Percentiles rank a stretch among this genome's conserved stretches.
Conservation (phyloP, 1,140 invertebrate species). For the Ephestia elutella region DNA sequence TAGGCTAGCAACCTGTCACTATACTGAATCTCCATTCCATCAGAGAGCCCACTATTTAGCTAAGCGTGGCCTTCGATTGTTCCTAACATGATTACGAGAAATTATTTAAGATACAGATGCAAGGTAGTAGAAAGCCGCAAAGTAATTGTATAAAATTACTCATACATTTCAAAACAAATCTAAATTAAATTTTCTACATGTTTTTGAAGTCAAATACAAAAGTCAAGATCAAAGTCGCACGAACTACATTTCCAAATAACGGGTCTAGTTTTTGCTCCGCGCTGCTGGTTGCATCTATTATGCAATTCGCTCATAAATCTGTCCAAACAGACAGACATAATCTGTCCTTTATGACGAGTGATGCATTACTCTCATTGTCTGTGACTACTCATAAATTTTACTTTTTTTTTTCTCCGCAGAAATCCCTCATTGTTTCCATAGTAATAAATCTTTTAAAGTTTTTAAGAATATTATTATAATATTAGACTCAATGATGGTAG, state of each 20-base stretch:
- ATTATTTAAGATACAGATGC: no score
- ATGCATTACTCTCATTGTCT: conserved; percentile 58
- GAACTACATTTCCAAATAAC: conserved; percentile 1
- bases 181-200: no score
- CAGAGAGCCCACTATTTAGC: no score
- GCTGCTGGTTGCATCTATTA: conserved; percentile 37
- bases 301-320: conserved; percentile 57
- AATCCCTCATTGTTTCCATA: conserved; percentile 5
- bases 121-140: no score
- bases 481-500: neutral
- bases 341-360: conserved; percentile 65
- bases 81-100: no score
- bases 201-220: no score
- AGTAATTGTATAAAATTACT: no score
- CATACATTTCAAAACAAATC: no score
- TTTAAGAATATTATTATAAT: conserved; percentile 1
- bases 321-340: conserved; percentile 47
- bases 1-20: no score
- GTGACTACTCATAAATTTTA: conserved; percentile 41
- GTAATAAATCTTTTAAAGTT: neutral
- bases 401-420: conserved; percentile 27
- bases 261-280: neutral
- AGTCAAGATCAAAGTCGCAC: neutral
- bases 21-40: no score
- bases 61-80: no score